A percentile compares a stretch with the other conserved stretches of the same genome.
Evolutionary conservation across 2,888 invertebrate genomes (phyloP).

Genomic region (Omphaloscelis lunosa): DNA sequence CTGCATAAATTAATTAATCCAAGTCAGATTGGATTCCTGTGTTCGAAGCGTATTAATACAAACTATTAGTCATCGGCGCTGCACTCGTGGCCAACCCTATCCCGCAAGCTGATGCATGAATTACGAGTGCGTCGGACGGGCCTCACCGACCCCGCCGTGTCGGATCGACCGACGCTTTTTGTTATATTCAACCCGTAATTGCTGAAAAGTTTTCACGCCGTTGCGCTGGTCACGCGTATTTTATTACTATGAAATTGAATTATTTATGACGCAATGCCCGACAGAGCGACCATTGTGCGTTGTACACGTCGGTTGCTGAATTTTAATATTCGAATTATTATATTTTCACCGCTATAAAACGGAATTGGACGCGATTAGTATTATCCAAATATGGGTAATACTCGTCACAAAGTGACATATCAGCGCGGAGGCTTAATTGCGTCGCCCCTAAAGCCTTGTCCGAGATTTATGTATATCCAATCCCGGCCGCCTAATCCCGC

Average conservation of each 20-base stretch:
- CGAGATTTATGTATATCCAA: constrained; percentile 90
- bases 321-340: constrained; percentile 89
- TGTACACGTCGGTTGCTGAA: constrained; percentile 83
- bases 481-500: constrained; percentile 89
- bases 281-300: constrained; percentile 85
- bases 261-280: constrained; percentile 88
- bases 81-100: constrained; percentile 86
- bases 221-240: constrained; percentile 89
- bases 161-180: constrained; percentile 85
- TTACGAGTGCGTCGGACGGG: constrained; percentile 80
- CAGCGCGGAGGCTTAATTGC: constrained; percentile 88
- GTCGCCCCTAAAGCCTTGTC: constrained; percentile 87
- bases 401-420: constrained; percentile 89
- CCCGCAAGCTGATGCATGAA: constrained; percentile 88
- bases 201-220: constrained; percentile 91
- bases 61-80: constrained; percentile 86
- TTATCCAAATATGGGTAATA: constrained; percentile 71
- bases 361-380: constrained; percentile 80
- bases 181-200: constrained; percentile 90
- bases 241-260: constrained; percentile 91
- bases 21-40: constrained; percentile 83
- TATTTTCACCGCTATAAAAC: constrained; percentile 74
- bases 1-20: constrained; percentile 84
- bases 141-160: constrained; percentile 77
- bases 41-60: constrained; percentile 86